Base-by-base conservation (phyloP, 2,113 vertebrate species). In the Sclerurus mexicanus region DNA sequence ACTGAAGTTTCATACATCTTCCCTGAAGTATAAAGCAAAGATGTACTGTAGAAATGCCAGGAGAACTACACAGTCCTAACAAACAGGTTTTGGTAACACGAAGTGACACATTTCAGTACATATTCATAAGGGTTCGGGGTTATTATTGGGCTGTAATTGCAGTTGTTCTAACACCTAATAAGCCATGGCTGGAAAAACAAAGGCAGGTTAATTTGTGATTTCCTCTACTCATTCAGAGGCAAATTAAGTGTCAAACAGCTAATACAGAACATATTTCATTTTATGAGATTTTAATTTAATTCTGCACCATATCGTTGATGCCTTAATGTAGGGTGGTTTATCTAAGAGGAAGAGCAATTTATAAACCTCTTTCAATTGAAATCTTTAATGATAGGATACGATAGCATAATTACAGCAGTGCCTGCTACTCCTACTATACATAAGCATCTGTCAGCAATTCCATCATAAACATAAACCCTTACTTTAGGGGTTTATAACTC, bases 251-350 rank as follows among this genome's bases (percentile, higher is more conserved):
- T 99, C 99, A 99, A 99, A 98, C 98, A 99, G 99, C 99, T 99
- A 99, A 99, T 99, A 99, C 97, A 95, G 98, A 98, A 98, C 99
- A 99, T 99, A 99, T 99, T 99, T 99, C 99, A 99, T 99, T 99
- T 99, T 99, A 99, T 99, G 99, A 99, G 99, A 99, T 99, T 99
- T 99, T 99, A 99, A 99, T 99, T 99, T 99, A 99, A 99, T 99
- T 99, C 99, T 98, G 96, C 95, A 96, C 98, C 98, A 97, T 99
- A 98, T 98, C 95, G 91, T 98, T 97, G 98, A 98, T 98, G 98
- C 98, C 98, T 98, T 99, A 99, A 98, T 98, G 98, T 96, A 97
- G 95, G 98, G 98, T 97, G 98, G 98, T 98, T 99, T 98, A 98
- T 98, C 98, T 98, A 98, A 98, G 98, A 98, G 95, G 98, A 97